Base-by-base conservation (phyloP, 1,140 invertebrate species). In the Euura saliciscinereae region DNA sequence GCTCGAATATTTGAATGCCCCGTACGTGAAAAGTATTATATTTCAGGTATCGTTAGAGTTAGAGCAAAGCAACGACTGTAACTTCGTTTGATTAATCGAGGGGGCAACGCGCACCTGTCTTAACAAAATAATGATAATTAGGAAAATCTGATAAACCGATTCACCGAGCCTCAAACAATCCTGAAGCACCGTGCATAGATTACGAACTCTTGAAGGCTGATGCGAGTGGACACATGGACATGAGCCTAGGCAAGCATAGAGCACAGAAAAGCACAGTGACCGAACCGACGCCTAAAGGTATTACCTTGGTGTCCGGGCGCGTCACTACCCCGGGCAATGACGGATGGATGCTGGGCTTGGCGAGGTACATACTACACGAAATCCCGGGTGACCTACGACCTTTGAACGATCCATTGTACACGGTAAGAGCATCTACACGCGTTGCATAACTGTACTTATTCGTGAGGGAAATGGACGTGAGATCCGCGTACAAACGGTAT, bases 271-370 rank as follows among this genome's bases (percentile, higher is more conserved):
- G 13, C 13, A n/a, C 51, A n/a, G 51, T 59, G 51, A 59, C 51
- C 13, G 13, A 59, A 59, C 8, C 51, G 5, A n/a, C 51, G 13
- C 10, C 51, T 59, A 59, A 59, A 59, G 51, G 51, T 59, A 59
- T 59, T 59, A 59, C 51, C 8, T 59, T 59, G 51, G 51, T 59
- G 51, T 59, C 51, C 51, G 51, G 8, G 51, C 51, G 51, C 51
- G 51, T 59, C 51, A 59, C 51, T 59, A 59, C 10, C 51, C 51
- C 5, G 13, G 6, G 51, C 51, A 59, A 59, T 59, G 51, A 59
- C 51, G 51, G 51, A 59, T 59, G 51, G 51, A 59, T 59, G 51
- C 51, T 59, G 13, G 51, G 51, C 51, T 59, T 59, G 51, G 51
- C 51, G 13, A 59, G 51, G 51, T 59, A 59, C 51, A 8, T 59